These are phyloP conservation scores for Orthosia cruda DNA, from an alignment of 2,888 invertebrate species.

Conservation along the genomic window DNA sequence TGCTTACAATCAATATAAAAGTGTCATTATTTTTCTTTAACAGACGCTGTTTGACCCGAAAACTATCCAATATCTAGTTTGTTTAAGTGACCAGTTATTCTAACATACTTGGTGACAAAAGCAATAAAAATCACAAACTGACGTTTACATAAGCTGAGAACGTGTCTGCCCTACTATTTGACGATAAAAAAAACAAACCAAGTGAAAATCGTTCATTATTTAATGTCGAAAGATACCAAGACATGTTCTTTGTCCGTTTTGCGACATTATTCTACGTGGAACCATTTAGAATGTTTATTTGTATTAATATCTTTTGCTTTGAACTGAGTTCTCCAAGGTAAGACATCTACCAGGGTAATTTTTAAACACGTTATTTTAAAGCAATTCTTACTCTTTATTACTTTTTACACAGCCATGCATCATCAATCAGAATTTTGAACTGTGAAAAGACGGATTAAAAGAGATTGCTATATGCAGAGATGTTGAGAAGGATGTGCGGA, in stretches of 20 bases:
- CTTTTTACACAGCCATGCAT: no score
- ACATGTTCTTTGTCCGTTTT: conserved; percentile 58
- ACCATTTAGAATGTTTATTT: conserved; percentile 42
- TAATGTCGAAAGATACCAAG: conserved; percentile 51
- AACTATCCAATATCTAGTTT: neutral
- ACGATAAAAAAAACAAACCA: conserved; percentile 45
- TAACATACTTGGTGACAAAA: neutral
- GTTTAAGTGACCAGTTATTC: neutral
- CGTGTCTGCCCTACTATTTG: conserved; percentile 49
- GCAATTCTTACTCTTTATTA: neutral
- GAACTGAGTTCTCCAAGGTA: conserved; percentile 15
- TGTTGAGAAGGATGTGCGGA: no score
- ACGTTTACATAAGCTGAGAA: conserved; percentile 26
- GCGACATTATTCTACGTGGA: conserved; percentile 53
- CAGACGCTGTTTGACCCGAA: neutral
- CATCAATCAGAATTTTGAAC: no score
- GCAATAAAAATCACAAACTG: neutral
- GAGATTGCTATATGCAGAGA: no score
- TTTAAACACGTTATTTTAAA: neutral
- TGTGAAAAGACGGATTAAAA: no score
- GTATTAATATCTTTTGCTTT: conserved; percentile 26
- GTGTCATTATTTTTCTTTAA: no score
- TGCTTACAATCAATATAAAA: no score
- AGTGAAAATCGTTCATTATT: conserved; percentile 59
- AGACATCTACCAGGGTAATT: neutral